Base-by-base conservation (phyloP, 2,113 vertebrate species). In the Phodopus roborovskii region DNA sequence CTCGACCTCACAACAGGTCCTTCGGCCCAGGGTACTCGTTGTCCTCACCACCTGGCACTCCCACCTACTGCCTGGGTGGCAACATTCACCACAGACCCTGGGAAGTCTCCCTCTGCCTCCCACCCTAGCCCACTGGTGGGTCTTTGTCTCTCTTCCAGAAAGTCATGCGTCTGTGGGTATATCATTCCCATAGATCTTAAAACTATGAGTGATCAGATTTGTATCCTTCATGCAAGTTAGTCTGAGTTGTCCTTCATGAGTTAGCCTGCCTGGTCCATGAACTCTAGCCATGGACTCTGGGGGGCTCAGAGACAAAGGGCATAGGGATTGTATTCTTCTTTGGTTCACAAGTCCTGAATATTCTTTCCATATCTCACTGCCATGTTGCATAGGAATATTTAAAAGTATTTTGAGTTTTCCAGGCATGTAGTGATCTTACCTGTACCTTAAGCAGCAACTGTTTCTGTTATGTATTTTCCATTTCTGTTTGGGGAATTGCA, bases 361-460 rank as follows among this genome's bases (percentile, higher is more conserved):
- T 64, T 96, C 7, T 36, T 36, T 77, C 75, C 10, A 56, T 68
- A 39, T 73, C 53, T 75, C 48, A 20, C 13, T 74, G 45, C 64
- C 50, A 62, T 39, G 13, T 36, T 77, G 64, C 39, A 42, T 53
- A 39, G 60, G 28, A 78, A 12, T n/a, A 70, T 77, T 75, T 94
- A 33, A 83, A 94, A 77, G 12, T 33, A 70, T 58, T 91, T 70
- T 92, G 70, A 92, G 11, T 91, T 96, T 94, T 91, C 20, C 50
- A 77, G 53, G 7, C n/a, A 90, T 39, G 16, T 2, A 26, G 24
- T 93, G 42, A 86, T 64, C 45, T 78, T 78, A 22, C 3, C 28
- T 30, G 19, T 79, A 17, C 48, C 53, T 84, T 62, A 66, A 75
- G 42, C 30, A 56, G 70, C 64, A 45, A 30, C 10, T 8, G 10